Conservation (phyloP, 2,888 invertebrate species). For the Lasioglossum malachurum region DNA sequence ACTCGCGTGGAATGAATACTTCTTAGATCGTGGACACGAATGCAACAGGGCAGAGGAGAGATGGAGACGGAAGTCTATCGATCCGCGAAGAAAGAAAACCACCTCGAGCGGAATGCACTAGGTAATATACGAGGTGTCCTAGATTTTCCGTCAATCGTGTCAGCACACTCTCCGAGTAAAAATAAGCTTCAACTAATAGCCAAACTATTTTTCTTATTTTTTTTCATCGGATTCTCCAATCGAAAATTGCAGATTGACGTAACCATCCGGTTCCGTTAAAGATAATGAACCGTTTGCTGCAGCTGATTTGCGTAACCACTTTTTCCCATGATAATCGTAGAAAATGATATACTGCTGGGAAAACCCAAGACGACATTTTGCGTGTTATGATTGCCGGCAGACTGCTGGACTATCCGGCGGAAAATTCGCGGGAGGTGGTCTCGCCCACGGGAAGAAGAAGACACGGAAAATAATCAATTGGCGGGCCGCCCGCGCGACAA, state of each 20-base stretch:
- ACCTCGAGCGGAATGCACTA: background rate
- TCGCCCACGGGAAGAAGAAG: background rate
- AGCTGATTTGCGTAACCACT: background rate
- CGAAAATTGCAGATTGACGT: background rate
- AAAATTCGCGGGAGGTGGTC: background rate
- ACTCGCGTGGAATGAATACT: background rate
- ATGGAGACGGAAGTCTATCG: background rate
- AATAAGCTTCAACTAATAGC: background rate
- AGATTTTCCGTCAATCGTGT: background rate
- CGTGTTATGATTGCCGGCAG: background rate
- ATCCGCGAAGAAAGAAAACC: background rate
- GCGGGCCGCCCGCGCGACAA: conserved; percentile 16
- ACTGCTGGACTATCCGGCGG: background rate
- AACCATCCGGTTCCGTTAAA: too few relatives aligned
- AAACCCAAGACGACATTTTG: background rate
- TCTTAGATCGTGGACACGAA: background rate
- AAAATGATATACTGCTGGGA: background rate
- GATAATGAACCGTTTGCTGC: background rate
- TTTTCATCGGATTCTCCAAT: too few relatives aligned
- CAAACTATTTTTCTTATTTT: rapidly evolving
- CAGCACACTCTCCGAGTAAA: background rate
- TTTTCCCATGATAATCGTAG: background rate
- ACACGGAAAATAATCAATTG: conserved; percentile 22
- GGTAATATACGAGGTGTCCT: background rate
- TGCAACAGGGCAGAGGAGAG: background rate